These are phyloP conservation scores for Drosophila lini DNA, from an alignment of 1,140 invertebrate species.

Conservation along the genomic window DNA sequence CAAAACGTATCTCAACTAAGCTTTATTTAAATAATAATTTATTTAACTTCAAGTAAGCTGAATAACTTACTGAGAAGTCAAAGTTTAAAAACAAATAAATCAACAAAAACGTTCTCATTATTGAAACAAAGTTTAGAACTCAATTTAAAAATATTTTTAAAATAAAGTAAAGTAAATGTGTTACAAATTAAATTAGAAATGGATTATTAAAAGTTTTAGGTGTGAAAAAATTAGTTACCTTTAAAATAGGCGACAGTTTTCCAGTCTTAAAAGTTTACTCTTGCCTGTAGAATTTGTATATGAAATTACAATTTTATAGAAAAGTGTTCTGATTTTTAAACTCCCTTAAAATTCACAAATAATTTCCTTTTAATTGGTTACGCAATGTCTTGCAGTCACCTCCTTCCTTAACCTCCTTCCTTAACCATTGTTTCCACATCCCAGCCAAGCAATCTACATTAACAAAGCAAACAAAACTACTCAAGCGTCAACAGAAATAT, in stretches of 20 bases:
- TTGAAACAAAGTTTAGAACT: neutral
- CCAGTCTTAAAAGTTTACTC: neutral
- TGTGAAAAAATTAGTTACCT: neutral
- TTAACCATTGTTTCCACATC: constrained; percentile 11
- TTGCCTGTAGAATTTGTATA: neutral
- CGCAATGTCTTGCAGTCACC: constrained; percentile 19
- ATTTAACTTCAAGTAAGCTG: neutral
- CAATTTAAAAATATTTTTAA: neutral
- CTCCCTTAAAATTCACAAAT: neutral
- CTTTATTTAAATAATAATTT: neutral
- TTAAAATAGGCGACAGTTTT: fast-evolving
- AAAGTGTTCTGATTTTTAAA: neutral
- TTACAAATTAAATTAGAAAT: neutral
- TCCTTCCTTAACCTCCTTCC: constrained; percentile 8
- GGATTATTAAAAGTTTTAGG: neutral
- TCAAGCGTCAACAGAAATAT: constrained; percentile 71
- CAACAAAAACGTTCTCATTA: constrained; percentile 10
- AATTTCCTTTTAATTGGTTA: constrained; percentile 18
- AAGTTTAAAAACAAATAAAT: constrained; percentile 17
- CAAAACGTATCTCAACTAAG: neutral
- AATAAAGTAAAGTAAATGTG: neutral
- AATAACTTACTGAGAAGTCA: constrained; percentile 27
- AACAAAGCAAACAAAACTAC: constrained; percentile 76
- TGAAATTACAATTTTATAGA: neutral
- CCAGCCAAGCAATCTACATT: constrained; percentile 46